These are phyloP conservation scores for Amblyornis subalaris DNA, from an alignment of 2,113 vertebrate genomes.

Conservation along the genomic window DNA sequence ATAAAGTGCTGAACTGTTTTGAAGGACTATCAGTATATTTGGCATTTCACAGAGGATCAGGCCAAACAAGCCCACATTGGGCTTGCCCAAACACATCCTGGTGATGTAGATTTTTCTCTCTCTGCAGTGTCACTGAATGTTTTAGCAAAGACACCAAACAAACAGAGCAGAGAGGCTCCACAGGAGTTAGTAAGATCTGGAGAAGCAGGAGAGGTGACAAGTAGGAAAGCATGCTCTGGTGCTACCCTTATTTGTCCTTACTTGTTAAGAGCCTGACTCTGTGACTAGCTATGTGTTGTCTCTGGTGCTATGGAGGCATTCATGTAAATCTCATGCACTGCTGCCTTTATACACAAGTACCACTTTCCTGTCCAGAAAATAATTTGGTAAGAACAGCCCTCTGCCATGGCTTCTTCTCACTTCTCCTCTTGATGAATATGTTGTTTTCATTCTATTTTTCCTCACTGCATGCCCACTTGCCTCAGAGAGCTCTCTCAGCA, in stretches of 20 bases:
- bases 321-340: neutral
- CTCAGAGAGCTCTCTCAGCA: neutral
- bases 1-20: constrained; percentile 43
- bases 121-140: neutral
- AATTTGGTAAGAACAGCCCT: neutral
- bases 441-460: neutral
- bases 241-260: neutral
- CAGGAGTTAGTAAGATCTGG: neutral
- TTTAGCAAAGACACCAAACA: neutral
- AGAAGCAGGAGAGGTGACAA: neutral
- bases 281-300: accelerated
- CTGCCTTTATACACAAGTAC: neutral
- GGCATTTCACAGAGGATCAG: neutral
- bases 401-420: neutral
- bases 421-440: neutral
- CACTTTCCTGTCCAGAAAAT: neutral
- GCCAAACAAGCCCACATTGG: neutral
- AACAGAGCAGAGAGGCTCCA: neutral
- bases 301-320: neutral
- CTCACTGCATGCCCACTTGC: neutral
- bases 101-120: neutral
- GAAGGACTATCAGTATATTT: constrained; percentile 14
- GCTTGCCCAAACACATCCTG: neutral
- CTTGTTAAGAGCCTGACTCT: neutral
- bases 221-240: neutral